Base-by-base conservation (phyloP, 2,797 vertebrate species). In the Brachyalestes nurse region DNA sequence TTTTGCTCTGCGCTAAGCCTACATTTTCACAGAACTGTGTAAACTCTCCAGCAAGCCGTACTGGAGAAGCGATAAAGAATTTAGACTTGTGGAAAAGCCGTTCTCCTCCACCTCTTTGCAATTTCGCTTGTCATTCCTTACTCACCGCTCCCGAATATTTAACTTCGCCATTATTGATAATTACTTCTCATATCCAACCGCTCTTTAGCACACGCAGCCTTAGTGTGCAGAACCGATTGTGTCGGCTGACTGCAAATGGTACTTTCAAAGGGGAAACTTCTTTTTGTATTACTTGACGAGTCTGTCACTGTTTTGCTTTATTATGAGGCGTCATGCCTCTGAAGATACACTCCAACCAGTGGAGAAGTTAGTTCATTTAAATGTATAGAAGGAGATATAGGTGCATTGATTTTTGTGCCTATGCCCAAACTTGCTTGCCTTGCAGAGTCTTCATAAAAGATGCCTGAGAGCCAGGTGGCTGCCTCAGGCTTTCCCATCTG, bases 321-420 rank as follows among this genome's bases (percentile, higher is more conserved):
- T 85, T 84, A 80, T 64, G 55, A 83, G 60, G 19, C 25, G 55
- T 79, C 38, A 45, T 61, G 67, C 28, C 13, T 71, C 61, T 58
- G 49, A 71, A 70, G 77, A 28, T 42, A 73, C 72, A 80, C 84
- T 53, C 28, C 77, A 55, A 57, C 82, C 81, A 83, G 67, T 77
- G 76, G 77, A 73, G 69, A 66, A 47, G 42, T 75, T 28, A 53
- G 84, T 81, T 86, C 70, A 86, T 78, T 85, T n/a, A 70, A 69
- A 57, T 51, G 40, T 72, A 62, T 69, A 69, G 73, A 53, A 77
- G 51, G 61, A 67, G 79, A 21, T 73, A 40, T 47, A 55, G 74
- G 12, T 64, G 53, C 21, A 17, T 74, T 82, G 81, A 85, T 86
- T 83, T 83, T 83, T 78, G 75, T 57, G 28, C 14, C 19, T 58